Percentiles rank a stretch among this genome's conserved stretches.
phyloP scores from a whole-genome alignment of 1,140 invertebrate genomes.

The Tetraneura akinire region DNA sequence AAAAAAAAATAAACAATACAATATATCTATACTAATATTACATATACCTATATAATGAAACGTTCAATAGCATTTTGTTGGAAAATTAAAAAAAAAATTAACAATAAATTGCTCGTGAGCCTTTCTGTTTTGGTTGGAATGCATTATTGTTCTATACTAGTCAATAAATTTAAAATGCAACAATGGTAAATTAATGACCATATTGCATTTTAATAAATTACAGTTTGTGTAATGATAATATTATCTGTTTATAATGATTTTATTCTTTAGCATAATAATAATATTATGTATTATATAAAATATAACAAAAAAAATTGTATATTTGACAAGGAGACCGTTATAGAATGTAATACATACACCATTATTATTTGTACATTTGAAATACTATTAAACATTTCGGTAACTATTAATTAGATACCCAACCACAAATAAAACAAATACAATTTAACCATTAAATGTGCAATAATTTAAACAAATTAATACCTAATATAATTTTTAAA shows the following conservation, averaged over 20 bases:
- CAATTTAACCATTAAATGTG: constrained; percentile 8
- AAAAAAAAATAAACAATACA: neutral
- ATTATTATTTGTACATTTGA: neutral
- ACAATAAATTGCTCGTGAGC: neutral
- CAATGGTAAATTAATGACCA: too few relatives aligned
- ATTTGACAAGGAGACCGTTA: neutral
- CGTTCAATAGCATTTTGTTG: constrained; percentile 16
- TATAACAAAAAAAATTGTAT: neutral
- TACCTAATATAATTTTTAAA: constrained; percentile 1
- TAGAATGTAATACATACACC: neutral
- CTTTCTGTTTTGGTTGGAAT: neutral
- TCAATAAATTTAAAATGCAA: neutral
- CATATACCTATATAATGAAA: too few relatives aligned
- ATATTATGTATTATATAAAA: neutral
- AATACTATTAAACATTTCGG: constrained; percentile 34
- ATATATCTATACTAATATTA: too few relatives aligned
- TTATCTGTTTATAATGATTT: too few relatives aligned
- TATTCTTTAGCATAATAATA: neutral
- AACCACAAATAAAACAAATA: constrained; percentile 3
- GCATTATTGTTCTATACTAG: neutral
- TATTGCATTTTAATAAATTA: too few relatives aligned
- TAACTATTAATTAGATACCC: constrained; percentile 26
- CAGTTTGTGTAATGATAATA: too few relatives aligned
- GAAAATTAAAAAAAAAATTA: neutral
- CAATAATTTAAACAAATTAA: constrained; percentile 12